Evolutionary conservation across 2,113 vertebrate species (phyloP), one percentile per base, ranked within the genome.

Genomic region (Lagenorhynchus albirostris): DNA sequence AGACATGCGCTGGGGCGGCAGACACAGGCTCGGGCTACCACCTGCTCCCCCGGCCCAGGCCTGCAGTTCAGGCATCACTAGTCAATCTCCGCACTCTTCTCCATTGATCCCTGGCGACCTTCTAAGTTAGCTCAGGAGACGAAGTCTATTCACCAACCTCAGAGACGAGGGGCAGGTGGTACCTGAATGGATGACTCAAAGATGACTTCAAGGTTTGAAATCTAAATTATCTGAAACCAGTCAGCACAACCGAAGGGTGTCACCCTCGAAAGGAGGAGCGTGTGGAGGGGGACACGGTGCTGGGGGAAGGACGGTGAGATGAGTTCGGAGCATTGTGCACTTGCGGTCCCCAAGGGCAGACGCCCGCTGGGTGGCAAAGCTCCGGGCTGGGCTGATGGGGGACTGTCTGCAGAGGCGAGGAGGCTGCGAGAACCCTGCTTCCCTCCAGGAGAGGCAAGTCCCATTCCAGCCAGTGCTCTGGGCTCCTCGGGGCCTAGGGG

Each of bases 331-430:
- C 25, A 3, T 8, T 20, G 10, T 17, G 21, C 14, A 29, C 11
- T 6, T 29, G 58, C 53, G 25, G 11, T 14, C 38, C 26, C 25
- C 33, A 31, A 25, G n/a, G 36, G 82, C 5, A 5, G 76, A 21
- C 0, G 14, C 20, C 47, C 33, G 17, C 15, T 23, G 18, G 62
- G 6, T 8, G 8, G 74, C 8, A 11, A 44, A 38, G 47, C 1
- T 6, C 25, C 0, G 14, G 38, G 50, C n/a, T 0, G 0, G 25
- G 13, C 1, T 2, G 53, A 53, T 2, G 1, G 41, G 58, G n/a
- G 3, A 4, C 29, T 4, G 8, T 8, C 38, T 0, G 6, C 0
- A 2, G 21, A 31, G 41, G 23, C 31, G 23, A 47, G 10, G 44
- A 71, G 10, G 7, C 26, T 26, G 2, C 1, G 8, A 20, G 65